A percentile compares a stretch with the other conserved stretches of the same genome.
These are phyloP conservation scores for Chroicocephalus ridibundus DNA, from an alignment of 2,113 vertebrate genomes.

Conservation along the genomic window DNA sequence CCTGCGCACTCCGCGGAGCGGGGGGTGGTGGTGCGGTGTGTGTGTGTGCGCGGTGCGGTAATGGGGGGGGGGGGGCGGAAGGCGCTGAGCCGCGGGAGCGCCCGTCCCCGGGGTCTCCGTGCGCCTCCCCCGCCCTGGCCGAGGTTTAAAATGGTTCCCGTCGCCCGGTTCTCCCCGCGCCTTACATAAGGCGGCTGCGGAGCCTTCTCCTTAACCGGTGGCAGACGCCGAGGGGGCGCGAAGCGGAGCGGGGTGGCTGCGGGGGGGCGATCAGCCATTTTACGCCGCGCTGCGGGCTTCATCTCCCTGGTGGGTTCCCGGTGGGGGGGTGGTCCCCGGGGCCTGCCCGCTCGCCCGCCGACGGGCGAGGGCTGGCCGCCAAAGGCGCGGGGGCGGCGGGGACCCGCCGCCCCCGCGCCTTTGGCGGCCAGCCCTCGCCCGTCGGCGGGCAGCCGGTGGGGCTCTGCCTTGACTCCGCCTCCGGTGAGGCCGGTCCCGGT, in stretches of 20 bases:
- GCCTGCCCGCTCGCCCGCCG: neutral
- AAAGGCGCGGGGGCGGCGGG: too few relatives aligned
- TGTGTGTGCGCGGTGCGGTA: neutral
- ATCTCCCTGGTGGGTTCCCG: neutral
- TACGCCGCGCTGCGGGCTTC: constrained; percentile 15
- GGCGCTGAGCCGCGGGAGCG: neutral
- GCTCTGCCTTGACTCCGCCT: neutral
- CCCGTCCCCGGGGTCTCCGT: neutral
- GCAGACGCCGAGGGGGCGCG: neutral
- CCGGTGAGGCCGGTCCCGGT: neutral
- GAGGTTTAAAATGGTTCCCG: neutral
- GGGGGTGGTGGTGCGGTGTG: neutral
- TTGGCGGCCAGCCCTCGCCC: neutral
- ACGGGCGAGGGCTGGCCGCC: too few relatives aligned
- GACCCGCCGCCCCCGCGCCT: neutral
- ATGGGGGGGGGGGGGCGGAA: too few relatives aligned
- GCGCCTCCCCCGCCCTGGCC: neutral
- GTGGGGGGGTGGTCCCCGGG: neutral
- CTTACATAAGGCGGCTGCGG: neutral
- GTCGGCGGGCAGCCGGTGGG: neutral
- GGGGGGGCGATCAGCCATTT: constrained; percentile 71
- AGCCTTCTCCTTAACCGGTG: neutral
- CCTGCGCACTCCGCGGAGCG: neutral
- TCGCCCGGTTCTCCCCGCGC: neutral
- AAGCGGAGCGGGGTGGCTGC: neutral